Conservation (phyloP, 92 coral and sea anemone species). For the Epizoanthus rinbou region DNA sequence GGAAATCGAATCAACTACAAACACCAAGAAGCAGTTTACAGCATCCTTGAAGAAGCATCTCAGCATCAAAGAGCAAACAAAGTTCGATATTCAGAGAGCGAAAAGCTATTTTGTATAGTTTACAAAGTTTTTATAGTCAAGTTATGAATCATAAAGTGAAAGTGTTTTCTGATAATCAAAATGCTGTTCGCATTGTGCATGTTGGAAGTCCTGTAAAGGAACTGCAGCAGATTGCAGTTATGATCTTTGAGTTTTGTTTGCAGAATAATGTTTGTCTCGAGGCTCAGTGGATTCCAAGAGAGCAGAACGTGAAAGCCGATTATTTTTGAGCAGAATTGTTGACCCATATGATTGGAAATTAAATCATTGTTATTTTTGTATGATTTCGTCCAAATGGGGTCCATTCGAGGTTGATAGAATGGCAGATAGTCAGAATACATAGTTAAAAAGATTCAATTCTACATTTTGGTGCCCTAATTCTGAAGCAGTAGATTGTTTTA, state of each 20-base stretch:
- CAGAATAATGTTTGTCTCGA: not conserved
- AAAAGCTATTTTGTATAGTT: not conserved
- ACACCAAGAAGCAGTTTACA: no score
- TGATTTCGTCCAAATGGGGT: conserved; percentile 44
- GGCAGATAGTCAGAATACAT: conserved; percentile 30
- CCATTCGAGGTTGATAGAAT: conserved; percentile 57
- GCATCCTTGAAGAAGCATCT: no score
- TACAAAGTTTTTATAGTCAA: not conserved
- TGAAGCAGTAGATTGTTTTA: conserved; percentile 64
- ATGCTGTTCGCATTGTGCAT: conserved; percentile 1
- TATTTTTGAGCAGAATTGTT: conserved; percentile 17
- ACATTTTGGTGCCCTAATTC: conserved; percentile 48
- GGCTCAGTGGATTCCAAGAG: conserved; percentile 19
- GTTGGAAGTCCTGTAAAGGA: not conserved
- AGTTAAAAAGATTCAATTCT: conserved; percentile 21
- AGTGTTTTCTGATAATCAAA: not conserved
- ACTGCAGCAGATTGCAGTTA: no score
- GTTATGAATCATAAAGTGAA: not conserved
- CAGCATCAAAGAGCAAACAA: not conserved
- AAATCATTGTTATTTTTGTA: conserved; percentile 20
- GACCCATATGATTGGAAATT: conserved; percentile 40
- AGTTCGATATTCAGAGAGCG: conserved; percentile 9
- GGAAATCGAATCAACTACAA: no score
- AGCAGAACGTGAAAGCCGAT: conserved; percentile 4
- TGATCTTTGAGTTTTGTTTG: no score